Evolutionary conservation across 2,888 invertebrate genomes (phyloP).

Genomic region (Himalopsyche kuldschensis): DNA sequence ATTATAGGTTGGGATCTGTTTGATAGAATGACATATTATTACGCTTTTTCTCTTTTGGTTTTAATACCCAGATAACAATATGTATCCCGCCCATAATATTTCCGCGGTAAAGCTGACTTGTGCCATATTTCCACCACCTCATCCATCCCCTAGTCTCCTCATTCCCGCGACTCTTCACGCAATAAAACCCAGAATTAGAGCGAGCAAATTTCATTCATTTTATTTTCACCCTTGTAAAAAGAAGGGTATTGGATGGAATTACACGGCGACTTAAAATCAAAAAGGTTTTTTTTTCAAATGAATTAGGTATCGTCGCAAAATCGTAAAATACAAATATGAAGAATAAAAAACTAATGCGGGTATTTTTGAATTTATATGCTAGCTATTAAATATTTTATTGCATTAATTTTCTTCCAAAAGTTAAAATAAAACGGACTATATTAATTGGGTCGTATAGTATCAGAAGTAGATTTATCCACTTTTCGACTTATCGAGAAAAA

Average conservation of each 20-base stretch:
- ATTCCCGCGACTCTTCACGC: not conserved
- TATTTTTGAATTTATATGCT: no score
- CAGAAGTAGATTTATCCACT: no score
- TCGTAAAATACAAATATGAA: not conserved
- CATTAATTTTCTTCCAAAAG: no score
- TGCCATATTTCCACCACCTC: not conserved
- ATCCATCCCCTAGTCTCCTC: not conserved
- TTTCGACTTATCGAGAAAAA: no score
- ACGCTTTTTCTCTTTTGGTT: not conserved
- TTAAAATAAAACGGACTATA: no score
- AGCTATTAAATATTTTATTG: no score
- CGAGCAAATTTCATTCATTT: slow-evolving; percentile 26
- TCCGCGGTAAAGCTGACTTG: not conserved
- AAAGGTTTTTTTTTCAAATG: not conserved
- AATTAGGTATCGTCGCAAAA: not conserved
- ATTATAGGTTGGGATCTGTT: no score
- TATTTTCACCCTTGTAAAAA: slow-evolving; percentile 18
- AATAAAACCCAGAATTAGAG: slow-evolving; percentile 29
- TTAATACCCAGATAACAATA: slow-evolving; percentile 26
- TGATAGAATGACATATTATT: no score
- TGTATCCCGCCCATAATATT: slow-evolving; percentile 10
- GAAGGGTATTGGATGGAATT: slow-evolving; percentile 8
- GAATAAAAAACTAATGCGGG: no score
- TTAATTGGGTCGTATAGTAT: no score
- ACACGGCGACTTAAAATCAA: not conserved